Percentiles rank a stretch among this genome's conserved stretches.
These are phyloP conservation scores for Alexandromys fortis DNA, from an alignment of 2,113 vertebrate genomes.

Conservation along the genomic window DNA sequence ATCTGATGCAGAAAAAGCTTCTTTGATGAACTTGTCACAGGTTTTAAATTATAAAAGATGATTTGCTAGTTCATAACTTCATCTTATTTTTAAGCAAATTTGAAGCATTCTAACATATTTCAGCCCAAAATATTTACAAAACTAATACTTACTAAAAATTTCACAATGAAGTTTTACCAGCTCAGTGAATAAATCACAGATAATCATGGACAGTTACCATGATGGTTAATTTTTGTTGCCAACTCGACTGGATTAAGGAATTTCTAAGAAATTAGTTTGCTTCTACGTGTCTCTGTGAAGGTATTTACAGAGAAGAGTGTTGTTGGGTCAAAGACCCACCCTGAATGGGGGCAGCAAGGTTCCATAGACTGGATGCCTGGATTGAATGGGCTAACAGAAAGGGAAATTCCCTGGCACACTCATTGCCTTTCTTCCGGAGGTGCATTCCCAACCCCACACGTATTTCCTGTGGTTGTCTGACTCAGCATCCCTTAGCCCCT, in stretches of 20 bases:
- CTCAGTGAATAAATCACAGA: background rate
- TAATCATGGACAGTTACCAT: background rate
- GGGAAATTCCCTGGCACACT: background rate
- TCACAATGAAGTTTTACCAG: background rate
- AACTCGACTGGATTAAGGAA: background rate
- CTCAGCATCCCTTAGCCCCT: background rate
- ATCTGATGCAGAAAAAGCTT: background rate
- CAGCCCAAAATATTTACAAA: background rate
- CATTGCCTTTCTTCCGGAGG: too few relatives aligned
- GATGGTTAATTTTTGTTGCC: background rate
- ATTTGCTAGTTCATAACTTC: background rate
- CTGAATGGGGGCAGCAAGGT: background rate
- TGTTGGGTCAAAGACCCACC: background rate
- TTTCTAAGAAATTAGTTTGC: background rate
- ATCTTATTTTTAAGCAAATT: slow-evolving; percentile 34
- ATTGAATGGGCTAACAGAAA: background rate
- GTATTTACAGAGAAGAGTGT: background rate
- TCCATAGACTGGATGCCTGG: background rate
- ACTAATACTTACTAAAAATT: background rate
- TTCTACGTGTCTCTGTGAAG: background rate
- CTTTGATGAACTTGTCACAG: background rate
- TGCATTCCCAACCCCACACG: background rate
- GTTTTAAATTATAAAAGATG: slow-evolving; percentile 2
- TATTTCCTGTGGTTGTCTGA: background rate
- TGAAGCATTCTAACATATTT: background rate